Evolutionary conservation across 2,113 vertebrate species (phyloP), one percentile per base, ranked within the genome.

Genomic region (Garra rufa): DNA sequence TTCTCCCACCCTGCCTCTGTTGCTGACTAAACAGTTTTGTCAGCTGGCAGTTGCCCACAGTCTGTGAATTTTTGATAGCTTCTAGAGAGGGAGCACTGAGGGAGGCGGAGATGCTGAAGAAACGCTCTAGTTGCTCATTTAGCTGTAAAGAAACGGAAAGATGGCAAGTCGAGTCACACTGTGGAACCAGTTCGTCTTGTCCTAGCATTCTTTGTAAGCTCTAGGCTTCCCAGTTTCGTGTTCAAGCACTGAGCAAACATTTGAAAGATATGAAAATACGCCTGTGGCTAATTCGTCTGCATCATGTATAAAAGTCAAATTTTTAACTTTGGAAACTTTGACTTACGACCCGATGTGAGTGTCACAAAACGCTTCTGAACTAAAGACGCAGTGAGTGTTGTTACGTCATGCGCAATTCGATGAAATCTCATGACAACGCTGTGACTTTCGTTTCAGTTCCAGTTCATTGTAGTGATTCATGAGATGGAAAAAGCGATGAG

Each of bases 21-120:
- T 94, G 94, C 95, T 96, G 95, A 96, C 95, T 95, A 92, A 93
- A 95, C 95, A 94, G 89, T 95, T 95, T 90, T 93, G 93, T 95
- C 95, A 96, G 95, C 94, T 94, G 94, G 94, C 91, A 92, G 93
- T 89, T 91, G 87, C 88, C 90, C 84, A 28, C 86, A 82, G 93
- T 91, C 92, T 93, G 93, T 91, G 93, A 93, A 92, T 93, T 94
- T 80, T 92, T 73, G 92, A 93, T 92, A 92, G 93, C 92, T 93
- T 89, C 91, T 93, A 90, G 91, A 91, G 90, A 81, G 85, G 84
- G 55, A 80, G 82, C 57, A 48, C 78, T 34, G 24, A 57, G 76
- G 76, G 76, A 86, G 83, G 15, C 85, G 69, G 79, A 81, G 90
- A 89, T 74, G 87, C 77, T 74, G 79, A 70, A 69, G 79, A 59